Evolutionary conservation across 2,113 vertebrate species (phyloP), one percentile per base, ranked within the genome.

Genomic region (Lipophrys pholis): DNA sequence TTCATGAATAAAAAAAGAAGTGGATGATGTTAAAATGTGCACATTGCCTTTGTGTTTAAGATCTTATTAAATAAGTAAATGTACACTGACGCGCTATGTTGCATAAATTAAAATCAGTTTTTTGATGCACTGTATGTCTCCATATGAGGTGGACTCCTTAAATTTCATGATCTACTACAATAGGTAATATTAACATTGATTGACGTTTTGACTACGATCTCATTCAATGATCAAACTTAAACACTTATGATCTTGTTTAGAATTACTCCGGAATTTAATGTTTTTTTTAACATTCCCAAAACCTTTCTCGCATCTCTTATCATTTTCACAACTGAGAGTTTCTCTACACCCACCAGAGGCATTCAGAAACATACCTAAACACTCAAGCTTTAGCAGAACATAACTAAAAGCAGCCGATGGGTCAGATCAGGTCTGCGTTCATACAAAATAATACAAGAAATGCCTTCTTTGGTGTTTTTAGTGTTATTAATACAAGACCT

Each of bases 401-500:
- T 50, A 61, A 68, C 64, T 41, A 30, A 38, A 16, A 21, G 63
- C 45, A 42, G 8, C 43, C 30, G 45, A 38, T 35, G 49, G 43
- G 43, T 35, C 46, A 55, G 35, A 57, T 71, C 38, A 53, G n/a
- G 21, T 54, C 35, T 56, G 35, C 35, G 69, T 81, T 85, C 73
- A 73, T 76, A 76, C 54, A 46, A 30, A 40, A 52, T 16, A 52
- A 39, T 42, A 50, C 55, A 64, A 45, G 7, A 71, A 79, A 61
- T 51, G 40, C 15, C 39, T 12, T 40, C 43, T 8, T 10, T n/a
- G 53, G 40, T n/a, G n/a, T 8, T 56, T 70, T 46, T 45, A 65
- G 71, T 76, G 63, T 73, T 68, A 78, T 71, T 74, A 73, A 60
- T 60, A 38, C 52, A 15, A 74, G 64, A 58, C 21, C 21, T 30